Conservation (phyloP, 92 coral and sea anemone species). For the Chrysogorgia sp. region DNA sequence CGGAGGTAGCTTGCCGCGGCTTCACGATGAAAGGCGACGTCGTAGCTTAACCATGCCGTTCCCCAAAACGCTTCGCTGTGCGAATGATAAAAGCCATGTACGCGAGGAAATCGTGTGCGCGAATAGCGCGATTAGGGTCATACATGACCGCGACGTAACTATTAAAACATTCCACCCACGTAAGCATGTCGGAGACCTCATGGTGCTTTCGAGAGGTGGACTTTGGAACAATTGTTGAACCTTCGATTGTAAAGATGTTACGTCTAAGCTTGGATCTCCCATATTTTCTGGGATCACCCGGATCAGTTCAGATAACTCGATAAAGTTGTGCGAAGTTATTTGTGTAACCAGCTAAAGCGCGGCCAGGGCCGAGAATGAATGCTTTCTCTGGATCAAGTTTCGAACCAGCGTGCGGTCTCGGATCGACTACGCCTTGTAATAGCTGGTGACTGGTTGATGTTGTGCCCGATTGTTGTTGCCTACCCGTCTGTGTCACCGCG, state of each 20-base stretch:
- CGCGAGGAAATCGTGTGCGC: slow-evolving; percentile 13
- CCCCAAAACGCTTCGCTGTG: slow-evolving; percentile 17
- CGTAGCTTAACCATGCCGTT: not conserved
- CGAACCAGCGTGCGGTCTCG: no score
- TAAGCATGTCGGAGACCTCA: no score
- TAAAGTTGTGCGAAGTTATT: not conserved
- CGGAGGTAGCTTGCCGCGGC: slow-evolving; percentile 10
- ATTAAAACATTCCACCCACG: no score
- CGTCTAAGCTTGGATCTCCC: not conserved
- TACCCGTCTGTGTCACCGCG: no score
- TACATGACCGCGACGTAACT: no score
- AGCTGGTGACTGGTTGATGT: no score
- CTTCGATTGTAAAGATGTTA: not conserved
- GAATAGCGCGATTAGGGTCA: no score
- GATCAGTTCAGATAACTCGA: not conserved
- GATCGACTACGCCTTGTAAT: no score
- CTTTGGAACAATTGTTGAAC: not conserved
- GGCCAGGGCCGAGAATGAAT: no score
- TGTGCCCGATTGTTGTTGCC: no score
- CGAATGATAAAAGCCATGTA: slow-evolving; percentile 24
- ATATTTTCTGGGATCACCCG: slow-evolving; percentile 2
- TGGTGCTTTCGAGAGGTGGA: not conserved
- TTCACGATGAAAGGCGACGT: slow-evolving; percentile 20
- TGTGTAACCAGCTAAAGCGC: not conserved
- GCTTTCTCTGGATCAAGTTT: no score